Conservation (phyloP, 2,113 vertebrate genomes). For the Tyrannus savana region DNA sequence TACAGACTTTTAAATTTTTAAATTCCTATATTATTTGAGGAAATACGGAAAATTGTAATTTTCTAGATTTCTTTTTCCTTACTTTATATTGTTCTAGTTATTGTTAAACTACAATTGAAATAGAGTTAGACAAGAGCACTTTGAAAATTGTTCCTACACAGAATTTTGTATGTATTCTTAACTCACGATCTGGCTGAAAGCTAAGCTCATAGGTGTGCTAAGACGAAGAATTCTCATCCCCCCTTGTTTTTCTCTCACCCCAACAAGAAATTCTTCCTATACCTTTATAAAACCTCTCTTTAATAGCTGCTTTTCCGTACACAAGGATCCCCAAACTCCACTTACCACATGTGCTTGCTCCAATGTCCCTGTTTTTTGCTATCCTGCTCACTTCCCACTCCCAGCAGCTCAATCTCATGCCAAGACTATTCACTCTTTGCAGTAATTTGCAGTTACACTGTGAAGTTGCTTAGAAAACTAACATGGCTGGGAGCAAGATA, state of each 20-base stretch:
- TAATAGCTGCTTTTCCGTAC: not conserved
- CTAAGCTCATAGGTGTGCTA: not conserved
- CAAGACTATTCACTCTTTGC: not conserved
- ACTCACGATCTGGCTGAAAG: not conserved
- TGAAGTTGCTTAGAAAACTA: not conserved
- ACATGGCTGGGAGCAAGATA: not conserved
- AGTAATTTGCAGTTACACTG: not conserved
- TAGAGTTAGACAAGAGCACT: not conserved
- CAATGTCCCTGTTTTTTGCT: accelerated
- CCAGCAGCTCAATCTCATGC: not conserved
- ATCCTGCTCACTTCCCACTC: not conserved
- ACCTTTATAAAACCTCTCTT: not conserved
- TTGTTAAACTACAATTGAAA: not conserved
- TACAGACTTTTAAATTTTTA: not conserved
- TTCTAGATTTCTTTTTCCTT: not conserved
- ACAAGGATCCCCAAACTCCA: not conserved
- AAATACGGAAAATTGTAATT: not conserved
- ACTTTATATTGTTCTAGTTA: not conserved
- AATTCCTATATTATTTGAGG: not conserved
- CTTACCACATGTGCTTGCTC: not conserved
- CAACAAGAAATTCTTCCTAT: not conserved
- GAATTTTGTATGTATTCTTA: not conserved
- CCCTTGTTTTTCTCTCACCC: not conserved
- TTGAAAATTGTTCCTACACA: not conserved
- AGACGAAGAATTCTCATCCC: not conserved